Evolutionary conservation across 2,113 vertebrate species (phyloP).

Genomic region (Amphilophus citrinellus): DNA sequence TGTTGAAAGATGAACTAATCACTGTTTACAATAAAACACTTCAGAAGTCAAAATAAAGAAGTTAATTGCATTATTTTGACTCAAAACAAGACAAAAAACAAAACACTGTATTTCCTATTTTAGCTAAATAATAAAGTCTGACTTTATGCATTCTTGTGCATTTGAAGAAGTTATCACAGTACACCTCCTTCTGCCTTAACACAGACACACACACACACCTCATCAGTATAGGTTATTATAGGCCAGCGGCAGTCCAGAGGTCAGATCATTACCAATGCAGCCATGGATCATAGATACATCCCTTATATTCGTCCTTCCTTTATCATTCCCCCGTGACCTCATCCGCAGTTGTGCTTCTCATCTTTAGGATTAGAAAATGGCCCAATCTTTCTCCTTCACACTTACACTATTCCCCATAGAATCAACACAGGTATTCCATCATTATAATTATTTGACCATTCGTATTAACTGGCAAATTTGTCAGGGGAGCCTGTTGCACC

Average conservation of each 20-base stretch:
- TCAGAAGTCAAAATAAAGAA: neutral
- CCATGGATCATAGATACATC: conserved; percentile 67
- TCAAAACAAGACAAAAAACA: neutral
- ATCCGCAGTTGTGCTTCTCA: conserved; percentile 60
- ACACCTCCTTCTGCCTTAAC: neutral
- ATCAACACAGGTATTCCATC: conserved; percentile 53
- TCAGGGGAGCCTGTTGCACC: conserved; percentile 52
- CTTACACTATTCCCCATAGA: conserved; percentile 19
- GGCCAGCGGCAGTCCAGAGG: conserved; percentile 52
- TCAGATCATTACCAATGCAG: conserved; percentile 66
- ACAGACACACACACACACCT: conserved; percentile 20
- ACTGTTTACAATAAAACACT: neutral
- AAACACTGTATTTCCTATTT: neutral
- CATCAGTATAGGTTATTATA: conserved; percentile 58
- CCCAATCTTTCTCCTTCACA: conserved; percentile 46
- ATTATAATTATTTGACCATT: conserved; percentile 71
- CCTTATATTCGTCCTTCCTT: conserved; percentile 61
- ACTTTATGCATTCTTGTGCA: neutral
- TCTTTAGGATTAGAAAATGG: conserved; percentile 67
- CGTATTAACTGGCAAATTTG: conserved; percentile 65
- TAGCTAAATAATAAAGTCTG: neutral
- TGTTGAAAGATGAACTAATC: neutral
- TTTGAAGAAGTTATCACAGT: conserved; percentile 10
- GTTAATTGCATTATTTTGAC: neutral
- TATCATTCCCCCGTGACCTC: conserved; percentile 69